Conservation (phyloP, 30 jellyfish, hydroid and myxozoan species). For the Aurelia sp. region DNA sequence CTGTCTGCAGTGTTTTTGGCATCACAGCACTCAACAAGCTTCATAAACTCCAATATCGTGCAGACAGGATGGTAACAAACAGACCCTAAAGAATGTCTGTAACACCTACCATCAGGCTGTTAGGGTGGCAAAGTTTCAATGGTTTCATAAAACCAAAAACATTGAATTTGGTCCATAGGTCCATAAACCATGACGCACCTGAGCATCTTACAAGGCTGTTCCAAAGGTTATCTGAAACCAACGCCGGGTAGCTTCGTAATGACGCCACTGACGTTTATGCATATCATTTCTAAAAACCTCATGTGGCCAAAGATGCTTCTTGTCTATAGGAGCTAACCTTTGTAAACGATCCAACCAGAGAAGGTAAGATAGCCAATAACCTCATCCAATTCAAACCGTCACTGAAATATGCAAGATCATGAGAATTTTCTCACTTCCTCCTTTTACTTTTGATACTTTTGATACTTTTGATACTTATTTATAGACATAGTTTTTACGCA, state of each 20-base stretch:
- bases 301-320: too few relatives aligned
- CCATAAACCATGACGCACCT: conserved; percentile 19
- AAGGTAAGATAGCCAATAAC: too few relatives aligned
- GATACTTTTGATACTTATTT: too few relatives aligned
- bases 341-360: too few relatives aligned
- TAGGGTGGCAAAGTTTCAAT: conserved; percentile 23
- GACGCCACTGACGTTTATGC: not conserved
- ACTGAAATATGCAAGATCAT: too few relatives aligned
- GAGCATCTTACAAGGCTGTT: not conserved
- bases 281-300: too few relatives aligned
- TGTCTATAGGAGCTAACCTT: too few relatives aligned
- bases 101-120: not conserved
- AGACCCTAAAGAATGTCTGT: conserved; percentile 10
- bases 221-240: not conserved
- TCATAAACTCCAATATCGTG: not conserved
- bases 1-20: too few relatives aligned
- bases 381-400: too few relatives aligned
- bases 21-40: not conserved
- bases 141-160: conserved; percentile 1
- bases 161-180: not conserved
- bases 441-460: too few relatives aligned
- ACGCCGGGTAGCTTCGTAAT: not conserved
- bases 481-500: too few relatives aligned
- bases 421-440: too few relatives aligned
- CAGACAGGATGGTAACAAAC: conserved; percentile 20